Conservation (phyloP, 2,113 vertebrate species). For the Festucalex cinctus region DNA sequence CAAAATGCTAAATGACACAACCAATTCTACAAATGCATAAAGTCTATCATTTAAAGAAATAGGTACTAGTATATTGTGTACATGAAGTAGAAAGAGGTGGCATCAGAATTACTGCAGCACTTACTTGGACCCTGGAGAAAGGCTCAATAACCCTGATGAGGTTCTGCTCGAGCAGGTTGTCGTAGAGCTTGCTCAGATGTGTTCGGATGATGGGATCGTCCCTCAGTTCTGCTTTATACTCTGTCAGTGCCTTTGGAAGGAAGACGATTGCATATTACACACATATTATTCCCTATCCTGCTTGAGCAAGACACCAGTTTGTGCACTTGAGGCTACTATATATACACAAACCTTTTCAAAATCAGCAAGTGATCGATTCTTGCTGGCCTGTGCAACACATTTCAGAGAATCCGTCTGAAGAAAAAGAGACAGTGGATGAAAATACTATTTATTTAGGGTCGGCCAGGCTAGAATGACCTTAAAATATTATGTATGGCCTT, state of each 20-base stretch:
- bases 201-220: constrained; percentile 95
- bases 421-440: background rate
- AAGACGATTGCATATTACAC: background rate
- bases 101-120: background rate
- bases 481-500: too few species aligned
- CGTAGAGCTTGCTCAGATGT: constrained; percentile 90
- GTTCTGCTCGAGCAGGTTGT: constrained; percentile 96
- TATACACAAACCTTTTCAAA: constrained; percentile 86
- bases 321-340: background rate
- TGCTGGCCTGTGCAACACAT: constrained; percentile 92
- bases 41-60: background rate
- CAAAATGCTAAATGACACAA: background rate
- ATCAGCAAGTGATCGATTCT: constrained; percentile 93
- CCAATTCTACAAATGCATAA: background rate
- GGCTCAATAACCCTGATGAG: constrained; percentile 95
- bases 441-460: too few species aligned
- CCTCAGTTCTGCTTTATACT: constrained; percentile 91
- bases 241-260: constrained; percentile 81
- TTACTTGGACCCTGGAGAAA: constrained; percentile 95
- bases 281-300: background rate
- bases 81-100: background rate
- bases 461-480: too few species aligned
- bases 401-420: constrained; percentile 91
- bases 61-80: background rate
- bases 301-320: too few species aligned